phyloP scores from a whole-genome alignment of 2,888 invertebrate species.

The Beris chalybata region DNA sequence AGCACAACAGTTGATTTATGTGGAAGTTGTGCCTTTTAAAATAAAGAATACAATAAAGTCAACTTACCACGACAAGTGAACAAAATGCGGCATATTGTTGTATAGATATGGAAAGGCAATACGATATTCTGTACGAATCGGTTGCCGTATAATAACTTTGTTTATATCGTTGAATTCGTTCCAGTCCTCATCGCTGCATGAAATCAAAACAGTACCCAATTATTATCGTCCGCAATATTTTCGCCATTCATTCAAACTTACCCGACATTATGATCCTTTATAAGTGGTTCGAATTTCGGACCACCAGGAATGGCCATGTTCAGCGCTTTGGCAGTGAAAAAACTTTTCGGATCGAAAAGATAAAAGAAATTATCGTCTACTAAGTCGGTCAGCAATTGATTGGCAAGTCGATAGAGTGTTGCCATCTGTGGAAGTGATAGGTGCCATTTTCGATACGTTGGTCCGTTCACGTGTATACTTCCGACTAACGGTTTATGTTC shows the following conservation, averaged over 20 bases:
- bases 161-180: constrained; percentile 99
- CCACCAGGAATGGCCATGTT: constrained; percentile 99
- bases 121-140: constrained; percentile 97
- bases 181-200: constrained; percentile 95
- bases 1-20: constrained; percentile 27
- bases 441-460: constrained; percentile 97
- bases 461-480: constrained; percentile 91
- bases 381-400: constrained; percentile 95
- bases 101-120: constrained; percentile 99
- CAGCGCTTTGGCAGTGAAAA: constrained; percentile 98
- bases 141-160: constrained; percentile 98
- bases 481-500: constrained; percentile 96
- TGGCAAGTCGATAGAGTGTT: constrained; percentile 94
- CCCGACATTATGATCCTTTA: constrained; percentile 96
- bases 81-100: constrained; percentile 98
- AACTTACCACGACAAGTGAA: constrained; percentile 95
- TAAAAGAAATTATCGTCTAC: constrained; percentile 99
- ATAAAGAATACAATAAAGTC: constrained; percentile 9
- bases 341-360: constrained; percentile 97
- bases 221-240: neutral
- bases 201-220: constrained; percentile 31
- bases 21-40: constrained; percentile 32
- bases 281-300: constrained; percentile 98
- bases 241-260: constrained; percentile 54
- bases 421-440: constrained; percentile 96